Evolutionary conservation across 2,113 vertebrate genomes (phyloP).

Genomic region (Rhinolophus ferrumequinum): DNA sequence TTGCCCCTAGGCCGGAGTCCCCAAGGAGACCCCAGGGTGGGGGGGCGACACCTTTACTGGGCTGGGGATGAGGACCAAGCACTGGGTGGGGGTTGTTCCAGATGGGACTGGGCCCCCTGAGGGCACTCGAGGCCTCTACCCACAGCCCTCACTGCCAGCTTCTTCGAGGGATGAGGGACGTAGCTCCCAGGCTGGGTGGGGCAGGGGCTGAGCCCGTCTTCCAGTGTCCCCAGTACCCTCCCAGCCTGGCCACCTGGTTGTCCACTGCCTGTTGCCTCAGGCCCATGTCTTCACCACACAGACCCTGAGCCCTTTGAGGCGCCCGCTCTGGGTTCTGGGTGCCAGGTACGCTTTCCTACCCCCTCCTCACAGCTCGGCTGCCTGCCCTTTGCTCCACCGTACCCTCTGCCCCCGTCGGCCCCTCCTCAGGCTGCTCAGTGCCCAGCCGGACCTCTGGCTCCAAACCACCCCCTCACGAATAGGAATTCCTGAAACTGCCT

Average conservation of each 20-base stretch:
- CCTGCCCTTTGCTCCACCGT: background rate
- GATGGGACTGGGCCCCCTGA: background rate
- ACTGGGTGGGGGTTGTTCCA: background rate
- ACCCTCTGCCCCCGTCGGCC: background rate
- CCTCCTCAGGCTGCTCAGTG: background rate
- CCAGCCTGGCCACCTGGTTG: accelerated
- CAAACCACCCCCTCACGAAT: accelerated
- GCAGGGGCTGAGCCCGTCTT: background rate
- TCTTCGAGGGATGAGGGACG: background rate
- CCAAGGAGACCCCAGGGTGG: no score
- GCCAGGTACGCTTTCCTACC: background rate
- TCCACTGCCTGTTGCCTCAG: accelerated
- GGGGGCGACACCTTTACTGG: no score
- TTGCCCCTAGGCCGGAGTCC: background rate
- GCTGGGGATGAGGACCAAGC: background rate
- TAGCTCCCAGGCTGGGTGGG: background rate
- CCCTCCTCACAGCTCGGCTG: accelerated
- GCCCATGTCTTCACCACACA: background rate
- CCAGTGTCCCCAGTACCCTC: background rate
- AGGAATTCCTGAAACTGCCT: background rate
- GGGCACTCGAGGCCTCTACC: background rate
- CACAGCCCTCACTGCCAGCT: accelerated
- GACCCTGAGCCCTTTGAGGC: background rate
- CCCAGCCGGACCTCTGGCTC: background rate
- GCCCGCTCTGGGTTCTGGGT: no score